Base-by-base conservation (phyloP, 2,888 invertebrate genomes). In the Elysia crispata region DNA sequence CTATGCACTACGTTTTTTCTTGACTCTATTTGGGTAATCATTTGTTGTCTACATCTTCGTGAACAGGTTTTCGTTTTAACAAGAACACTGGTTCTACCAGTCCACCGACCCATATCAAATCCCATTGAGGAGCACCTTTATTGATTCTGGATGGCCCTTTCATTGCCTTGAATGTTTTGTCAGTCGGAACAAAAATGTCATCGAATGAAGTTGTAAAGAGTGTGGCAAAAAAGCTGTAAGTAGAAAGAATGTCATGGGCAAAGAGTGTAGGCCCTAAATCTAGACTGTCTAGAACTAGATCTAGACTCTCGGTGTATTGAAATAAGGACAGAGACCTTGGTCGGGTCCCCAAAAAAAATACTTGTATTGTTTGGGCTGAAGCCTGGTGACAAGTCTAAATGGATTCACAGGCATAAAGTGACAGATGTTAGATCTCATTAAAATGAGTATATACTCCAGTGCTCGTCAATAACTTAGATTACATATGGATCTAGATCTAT, bases 221-320 rank as follows among this genome's bases (percentile, higher is more conserved):
- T 31, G 89, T 89, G 54, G 89, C 87, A 15, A 88, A 87, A 81
- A 88, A 89, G 81, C 77, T 89, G 89, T 89, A 85, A 89, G 89
- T 88, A 82, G 15, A 49, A 60, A 41, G 5, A 41, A 11, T 6
- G 41, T 41, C 11, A 41, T 41, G 41, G 3, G 41, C 41, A 6
- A 41, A 6, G 5, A 6, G 5, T 11, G 41, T 41, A 41, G 3
- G 41, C 41, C 41, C 11, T 41, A 6, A 3, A 41, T 11, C 41
- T 41, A 41, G 41, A n/a, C n/a, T n/a, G n/a, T n/a, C n/a, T n/a
- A n/a, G n/a, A n/a, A n/a, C n/a, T n/a, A n/a, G n/a, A n/a, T n/a
- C n/a, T n/a, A n/a, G n/a, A n/a, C n/a, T n/a, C n/a, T n/a, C n/a
- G n/a, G 5, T 41, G 41, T 41, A 41, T 41, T 60, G n/a, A 23